These are phyloP conservation scores for Nematostella vectensis DNA, from an alignment of 92 coral and sea anemone species.

Conservation along the genomic window DNA sequence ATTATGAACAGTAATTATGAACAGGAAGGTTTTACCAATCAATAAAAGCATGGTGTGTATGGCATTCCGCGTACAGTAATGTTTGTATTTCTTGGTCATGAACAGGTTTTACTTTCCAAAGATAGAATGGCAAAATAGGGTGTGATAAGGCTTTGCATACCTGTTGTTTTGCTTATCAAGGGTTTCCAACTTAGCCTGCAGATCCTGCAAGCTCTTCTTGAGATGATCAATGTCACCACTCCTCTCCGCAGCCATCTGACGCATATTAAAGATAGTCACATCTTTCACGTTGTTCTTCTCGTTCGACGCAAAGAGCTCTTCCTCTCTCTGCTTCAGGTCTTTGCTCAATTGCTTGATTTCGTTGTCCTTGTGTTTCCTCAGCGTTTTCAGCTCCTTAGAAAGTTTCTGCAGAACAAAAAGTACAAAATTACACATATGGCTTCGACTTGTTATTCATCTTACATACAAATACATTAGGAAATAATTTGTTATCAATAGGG, in stretches of 20 bases:
- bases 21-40: too few relatives aligned
- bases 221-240: constrained; percentile 24
- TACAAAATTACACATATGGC: neutral
- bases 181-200: constrained; percentile 24
- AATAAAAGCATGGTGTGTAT: too few relatives aligned
- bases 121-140: too few relatives aligned
- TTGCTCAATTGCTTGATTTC: constrained; percentile 57
- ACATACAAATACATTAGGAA: neutral
- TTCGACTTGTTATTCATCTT: neutral
- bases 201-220: constrained; percentile 24
- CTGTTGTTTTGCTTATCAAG: too few relatives aligned
- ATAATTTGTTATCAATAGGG: neutral
- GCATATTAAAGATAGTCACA: constrained; percentile 33
- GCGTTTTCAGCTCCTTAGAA: constrained; percentile 51
- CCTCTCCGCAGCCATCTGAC: constrained; percentile 16
- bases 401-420: constrained; percentile 29
- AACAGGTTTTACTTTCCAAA: too few relatives aligned
- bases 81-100: too few relatives aligned
- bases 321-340: constrained; percentile 57
- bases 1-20: too few relatives aligned
- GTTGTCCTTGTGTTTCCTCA: constrained; percentile 61
- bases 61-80: too few relatives aligned
- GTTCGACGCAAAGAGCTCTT: constrained; percentile 21
- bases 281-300: constrained; percentile 32
- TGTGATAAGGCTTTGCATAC: neutral